Conservation (phyloP, 2,888 invertebrate species). For the Mystacides longicornis region DNA sequence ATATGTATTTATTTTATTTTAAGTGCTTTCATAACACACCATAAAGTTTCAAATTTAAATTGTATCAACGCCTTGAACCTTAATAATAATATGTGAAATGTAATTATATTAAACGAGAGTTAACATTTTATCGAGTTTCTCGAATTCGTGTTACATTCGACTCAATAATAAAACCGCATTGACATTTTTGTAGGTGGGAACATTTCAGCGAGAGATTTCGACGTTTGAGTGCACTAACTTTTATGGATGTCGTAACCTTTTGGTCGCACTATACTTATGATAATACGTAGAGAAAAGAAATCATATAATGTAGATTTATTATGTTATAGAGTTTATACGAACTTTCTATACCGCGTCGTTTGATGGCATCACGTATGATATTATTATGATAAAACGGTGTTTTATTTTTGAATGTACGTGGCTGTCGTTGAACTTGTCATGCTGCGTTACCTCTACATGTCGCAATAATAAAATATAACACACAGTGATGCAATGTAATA, state of each 20-base stretch:
- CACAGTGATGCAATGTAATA: no score
- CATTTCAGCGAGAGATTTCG: not conserved
- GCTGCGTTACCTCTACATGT: not conserved
- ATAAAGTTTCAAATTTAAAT: no score
- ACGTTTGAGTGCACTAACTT: not conserved
- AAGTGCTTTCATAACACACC: no score
- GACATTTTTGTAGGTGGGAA: not conserved
- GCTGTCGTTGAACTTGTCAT: not conserved
- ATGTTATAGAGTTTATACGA: not conserved
- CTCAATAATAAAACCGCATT: no score
- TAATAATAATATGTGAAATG: no score
- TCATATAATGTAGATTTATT: not conserved
- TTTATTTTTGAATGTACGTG: not conserved
- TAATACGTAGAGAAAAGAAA: no score
- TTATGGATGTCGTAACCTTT: not conserved
- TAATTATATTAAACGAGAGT: no score
- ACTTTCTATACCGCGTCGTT: no score
- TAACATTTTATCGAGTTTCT: not conserved
- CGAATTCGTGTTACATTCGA: not conserved
- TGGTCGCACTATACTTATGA: no score
- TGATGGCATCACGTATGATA: not conserved
- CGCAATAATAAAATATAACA: no score
- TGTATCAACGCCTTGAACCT: no score
- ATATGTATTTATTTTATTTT: no score
- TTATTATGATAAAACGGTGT: not conserved